Conservation (phyloP, 2,888 invertebrate genomes). For the Lepeophtheirus nordmannii region DNA sequence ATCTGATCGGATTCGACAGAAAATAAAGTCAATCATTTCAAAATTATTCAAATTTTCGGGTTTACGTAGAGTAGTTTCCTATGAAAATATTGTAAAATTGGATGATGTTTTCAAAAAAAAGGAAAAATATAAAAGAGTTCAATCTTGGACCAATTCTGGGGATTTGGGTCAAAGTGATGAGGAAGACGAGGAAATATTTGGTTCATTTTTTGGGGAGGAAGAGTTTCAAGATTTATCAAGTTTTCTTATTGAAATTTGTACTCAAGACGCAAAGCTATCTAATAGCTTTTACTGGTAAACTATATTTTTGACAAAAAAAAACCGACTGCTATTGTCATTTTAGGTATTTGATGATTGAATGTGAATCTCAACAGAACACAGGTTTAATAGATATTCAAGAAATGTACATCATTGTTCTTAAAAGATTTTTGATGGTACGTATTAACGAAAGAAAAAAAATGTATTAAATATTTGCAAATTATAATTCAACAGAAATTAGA, state of each 20-base stretch:
- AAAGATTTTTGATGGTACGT: constrained; percentile 16
- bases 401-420: constrained; percentile 11
- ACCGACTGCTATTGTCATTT: background rate
- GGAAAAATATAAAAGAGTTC: background rate
- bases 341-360: constrained; percentile 18
- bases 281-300: constrained; percentile 11
- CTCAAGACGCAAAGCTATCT: background rate
- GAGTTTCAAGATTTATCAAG: background rate
- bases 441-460: background rate
- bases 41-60: background rate
- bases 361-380: constrained; percentile 11
- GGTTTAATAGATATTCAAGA: constrained; percentile 9
- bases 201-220: background rate
- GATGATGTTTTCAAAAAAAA: background rate
- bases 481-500: background rate
- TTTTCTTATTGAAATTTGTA: constrained; percentile 9
- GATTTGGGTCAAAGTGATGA: background rate
- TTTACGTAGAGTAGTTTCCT: background rate
- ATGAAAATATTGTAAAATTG: background rate
- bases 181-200: background rate
- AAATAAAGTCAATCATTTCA: background rate
- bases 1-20: background rate
- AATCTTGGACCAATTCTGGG: background rate
- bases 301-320: background rate
- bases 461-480: background rate